Base-by-base conservation (phyloP, 2,797 vertebrate species). In the Anguilla obscura region DNA sequence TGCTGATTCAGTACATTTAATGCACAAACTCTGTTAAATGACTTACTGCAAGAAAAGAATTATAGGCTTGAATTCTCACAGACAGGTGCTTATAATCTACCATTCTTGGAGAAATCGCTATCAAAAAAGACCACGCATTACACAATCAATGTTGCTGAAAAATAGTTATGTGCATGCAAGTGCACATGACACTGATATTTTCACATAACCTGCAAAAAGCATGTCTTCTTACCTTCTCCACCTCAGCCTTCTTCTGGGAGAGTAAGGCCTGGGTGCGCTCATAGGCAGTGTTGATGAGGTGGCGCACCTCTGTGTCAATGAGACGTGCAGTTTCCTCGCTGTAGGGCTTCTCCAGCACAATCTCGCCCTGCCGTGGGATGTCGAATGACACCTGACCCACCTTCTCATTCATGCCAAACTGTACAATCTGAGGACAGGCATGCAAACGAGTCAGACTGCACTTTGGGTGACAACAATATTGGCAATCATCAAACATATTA, bases 361-460 rank as follows among this genome's bases (percentile, higher is more conserved):
- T 96, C 91, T 99, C 98, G 0, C 98, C 98, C 93, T 98, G 97
- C 1, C 97, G 97, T 0, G 98, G 98, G 0, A 98, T 95, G 90
- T 99, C 98, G 52, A 99, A 99, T 86, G 98, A 99, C 83, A 99
- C 97, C 94, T 99, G 98, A 0, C 98, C 98, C 66, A 99, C 98
- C 93, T 98, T 98, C 2, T 96, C 94, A 85, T 98, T 99, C 98
- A 99, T 99, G 76, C 98, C 98, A 56, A 99, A 99, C 94, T 99
- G 98, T 85, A 99, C 98, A 24, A 99, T 98, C 98, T 99, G 95
- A 24, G 71, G 88, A 90, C 21, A 36, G 1, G 87, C 0, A 56
- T 21, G 40, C 69, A 21, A 16, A 69, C 24, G 79, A 54, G n/a
- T 56, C 74, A 40, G 74, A 76, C 12, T 18, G 74, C 3, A 40